phyloP scores from a whole-genome alignment of 2,113 vertebrate species.

The Dasyurus viverrinus region DNA sequence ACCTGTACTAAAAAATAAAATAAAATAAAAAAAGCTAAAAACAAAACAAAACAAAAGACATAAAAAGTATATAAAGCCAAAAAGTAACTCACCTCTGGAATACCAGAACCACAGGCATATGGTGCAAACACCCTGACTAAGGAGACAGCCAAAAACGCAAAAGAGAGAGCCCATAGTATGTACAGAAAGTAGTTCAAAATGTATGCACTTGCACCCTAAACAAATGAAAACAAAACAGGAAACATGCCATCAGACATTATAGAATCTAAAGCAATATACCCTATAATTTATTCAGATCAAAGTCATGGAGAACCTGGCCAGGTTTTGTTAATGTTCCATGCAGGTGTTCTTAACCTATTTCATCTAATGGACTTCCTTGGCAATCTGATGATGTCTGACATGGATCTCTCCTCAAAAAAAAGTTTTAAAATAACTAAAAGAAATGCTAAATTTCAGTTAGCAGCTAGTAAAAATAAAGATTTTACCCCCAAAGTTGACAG shows the following conservation, averaged over 20 bases:
- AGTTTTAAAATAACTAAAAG: neutral
- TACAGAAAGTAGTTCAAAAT: constrained; percentile 98
- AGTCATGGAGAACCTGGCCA: neutral
- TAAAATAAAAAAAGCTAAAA: neutral
- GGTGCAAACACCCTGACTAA: constrained; percentile 97
- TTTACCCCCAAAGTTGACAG: neutral
- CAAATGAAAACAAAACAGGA: constrained; percentile 55
- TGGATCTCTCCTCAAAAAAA: neutral
- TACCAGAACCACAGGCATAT: constrained; percentile 98
- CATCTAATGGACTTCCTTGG: neutral
- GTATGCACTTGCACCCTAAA: constrained; percentile 94
- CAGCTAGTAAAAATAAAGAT: neutral
- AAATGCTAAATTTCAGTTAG: neutral
- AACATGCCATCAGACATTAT: constrained; percentile 71
- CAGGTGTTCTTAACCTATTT: neutral
- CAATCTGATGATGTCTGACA: neutral
- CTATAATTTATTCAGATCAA: neutral
- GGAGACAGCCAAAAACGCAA: constrained; percentile 96
- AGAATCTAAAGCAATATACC: constrained; percentile 35
- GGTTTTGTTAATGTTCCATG: constrained; percentile 9
- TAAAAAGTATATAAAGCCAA: neutral
- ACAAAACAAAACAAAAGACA: too few species aligned
- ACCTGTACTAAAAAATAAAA: neutral
- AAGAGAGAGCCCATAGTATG: constrained; percentile 94
- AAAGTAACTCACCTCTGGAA: constrained; percentile 92